Percentiles rank a stretch among this genome's conserved stretches.
phyloP scores from a whole-genome alignment of 2,113 vertebrate species.

The Myrmecophaga tridactyla region DNA sequence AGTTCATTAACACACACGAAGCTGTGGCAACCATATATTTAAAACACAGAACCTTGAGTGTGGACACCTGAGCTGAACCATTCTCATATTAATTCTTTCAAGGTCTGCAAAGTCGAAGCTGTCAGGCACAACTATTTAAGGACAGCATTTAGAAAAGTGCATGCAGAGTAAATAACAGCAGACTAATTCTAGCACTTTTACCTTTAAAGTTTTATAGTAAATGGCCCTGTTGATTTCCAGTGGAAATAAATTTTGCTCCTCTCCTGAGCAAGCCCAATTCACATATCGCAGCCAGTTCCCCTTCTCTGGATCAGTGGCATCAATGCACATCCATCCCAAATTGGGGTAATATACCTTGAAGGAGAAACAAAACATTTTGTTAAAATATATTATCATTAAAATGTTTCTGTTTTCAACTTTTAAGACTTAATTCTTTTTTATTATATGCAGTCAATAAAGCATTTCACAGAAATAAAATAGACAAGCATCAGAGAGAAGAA shows the following conservation, averaged over 20 bases:
- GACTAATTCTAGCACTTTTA: constrained; percentile 69
- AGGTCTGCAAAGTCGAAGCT: not conserved
- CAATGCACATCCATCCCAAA: constrained; percentile 96
- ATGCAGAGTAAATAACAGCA: not conserved
- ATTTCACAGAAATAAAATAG: constrained; percentile 21
- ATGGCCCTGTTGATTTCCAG: constrained; percentile 96
- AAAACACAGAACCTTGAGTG: not conserved
- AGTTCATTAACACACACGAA: not conserved
- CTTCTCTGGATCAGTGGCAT: constrained; percentile 93
- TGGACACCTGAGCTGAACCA: not conserved
- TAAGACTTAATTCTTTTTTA: not conserved
- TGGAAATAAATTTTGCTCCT: constrained; percentile 95
- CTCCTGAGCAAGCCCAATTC: constrained; percentile 92
- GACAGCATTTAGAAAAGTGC: not conserved
- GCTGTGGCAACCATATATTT: not conserved
- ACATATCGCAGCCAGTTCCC: constrained; percentile 96
- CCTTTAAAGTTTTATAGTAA: constrained; percentile 96
- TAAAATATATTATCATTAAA: not conserved
- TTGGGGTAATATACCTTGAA: constrained; percentile 92
- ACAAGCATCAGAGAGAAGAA: not conserved
- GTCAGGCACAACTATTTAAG: not conserved
- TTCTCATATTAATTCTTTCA: not conserved
- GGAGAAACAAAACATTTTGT: not conserved
- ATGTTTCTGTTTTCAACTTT: not conserved
- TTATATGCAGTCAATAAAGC: not conserved